Evolutionary conservation across 92 coral and sea anemone genomes (phyloP).

Genomic region (Parazoanthus swiftii): DNA sequence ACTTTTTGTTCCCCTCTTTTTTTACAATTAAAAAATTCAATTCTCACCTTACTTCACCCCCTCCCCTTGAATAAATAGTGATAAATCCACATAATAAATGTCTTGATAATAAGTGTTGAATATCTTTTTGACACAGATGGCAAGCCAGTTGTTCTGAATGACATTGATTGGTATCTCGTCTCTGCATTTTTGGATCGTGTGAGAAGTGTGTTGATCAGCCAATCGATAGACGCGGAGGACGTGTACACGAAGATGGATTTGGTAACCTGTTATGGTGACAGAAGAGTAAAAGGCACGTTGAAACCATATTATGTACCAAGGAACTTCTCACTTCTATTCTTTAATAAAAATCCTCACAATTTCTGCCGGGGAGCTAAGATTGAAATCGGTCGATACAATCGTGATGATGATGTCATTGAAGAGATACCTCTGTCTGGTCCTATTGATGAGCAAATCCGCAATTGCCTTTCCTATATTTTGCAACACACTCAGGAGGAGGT

Average conservation of each 20-base stretch:
- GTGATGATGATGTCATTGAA: conserved; percentile 57
- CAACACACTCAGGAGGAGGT: conserved; percentile 61
- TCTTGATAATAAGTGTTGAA: no score
- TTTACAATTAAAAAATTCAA: no score
- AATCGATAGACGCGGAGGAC: conserved; percentile 8
- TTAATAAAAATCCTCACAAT: conserved; percentile 51
- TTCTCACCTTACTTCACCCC: no score
- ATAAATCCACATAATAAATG: no score
- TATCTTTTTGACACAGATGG: conserved; percentile 15
- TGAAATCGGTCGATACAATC: conserved; percentile 67
- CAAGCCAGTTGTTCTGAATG: conserved; percentile 37
- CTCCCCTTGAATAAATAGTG: no score
- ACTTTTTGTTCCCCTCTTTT: no score
- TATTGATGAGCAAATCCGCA: conserved; percentile 55
- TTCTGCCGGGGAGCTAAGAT: conserved; percentile 69
- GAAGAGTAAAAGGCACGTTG: conserved; percentile 38
- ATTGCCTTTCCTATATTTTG: conserved; percentile 55
- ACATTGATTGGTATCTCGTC: conserved; percentile 49
- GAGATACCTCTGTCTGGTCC: conserved; percentile 59
- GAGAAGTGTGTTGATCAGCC: conserved; percentile 44
- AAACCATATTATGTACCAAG: conserved; percentile 50
- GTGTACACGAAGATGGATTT: conserved; percentile 48
- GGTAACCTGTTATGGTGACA: conserved; percentile 51
- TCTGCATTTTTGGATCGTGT: conserved; percentile 48
- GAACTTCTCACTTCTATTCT: conserved; percentile 67